Conservation (phyloP, 1,140 invertebrate species). For the Drosophila mojavensis region DNA sequence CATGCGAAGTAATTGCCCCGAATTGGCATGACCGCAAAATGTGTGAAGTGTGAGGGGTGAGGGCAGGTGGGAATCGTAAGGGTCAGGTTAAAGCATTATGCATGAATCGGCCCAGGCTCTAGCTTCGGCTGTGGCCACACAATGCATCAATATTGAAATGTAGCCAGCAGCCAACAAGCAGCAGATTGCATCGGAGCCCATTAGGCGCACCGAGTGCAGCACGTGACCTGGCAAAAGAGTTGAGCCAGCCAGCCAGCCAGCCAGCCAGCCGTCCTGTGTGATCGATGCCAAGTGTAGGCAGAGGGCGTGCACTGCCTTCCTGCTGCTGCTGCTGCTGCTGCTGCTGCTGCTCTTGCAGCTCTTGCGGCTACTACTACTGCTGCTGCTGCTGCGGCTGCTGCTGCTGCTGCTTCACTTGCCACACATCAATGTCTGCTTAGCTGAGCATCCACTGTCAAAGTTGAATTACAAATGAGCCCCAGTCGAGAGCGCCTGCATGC, state of each 20-base stretch:
- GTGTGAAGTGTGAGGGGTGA: neutral
- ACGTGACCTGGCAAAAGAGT: slow-evolving; percentile 55
- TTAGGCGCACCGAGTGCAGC: slow-evolving; percentile 46
- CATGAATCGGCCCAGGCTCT: slow-evolving; percentile 44
- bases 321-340: too few species aligned
- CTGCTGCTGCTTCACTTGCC: slow-evolving; percentile 22
- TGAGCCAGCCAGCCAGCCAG: slow-evolving; percentile 17
- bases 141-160: slow-evolving; percentile 67
- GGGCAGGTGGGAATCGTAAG: neutral
- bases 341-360: too few species aligned
- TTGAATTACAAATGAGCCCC: slow-evolving; percentile 74
- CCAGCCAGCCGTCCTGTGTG: too few species aligned
- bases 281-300: slow-evolving; percentile 35
- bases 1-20: slow-evolving; percentile 68
- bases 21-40: slow-evolving; percentile 68
- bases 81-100: slow-evolving; percentile 42
- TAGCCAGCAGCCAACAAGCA: slow-evolving; percentile 24
- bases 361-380: too few species aligned
- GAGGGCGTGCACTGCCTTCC: neutral
- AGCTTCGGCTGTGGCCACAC: slow-evolving; percentile 36
- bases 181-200: slow-evolving; percentile 55
- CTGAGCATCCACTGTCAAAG: slow-evolving; percentile 42
- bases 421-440: slow-evolving; percentile 59
- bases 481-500: slow-evolving; percentile 36
- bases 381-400: too few species aligned